Base-by-base conservation (phyloP, 2,888 invertebrate genomes). In the Dynastes hyllus region DNA sequence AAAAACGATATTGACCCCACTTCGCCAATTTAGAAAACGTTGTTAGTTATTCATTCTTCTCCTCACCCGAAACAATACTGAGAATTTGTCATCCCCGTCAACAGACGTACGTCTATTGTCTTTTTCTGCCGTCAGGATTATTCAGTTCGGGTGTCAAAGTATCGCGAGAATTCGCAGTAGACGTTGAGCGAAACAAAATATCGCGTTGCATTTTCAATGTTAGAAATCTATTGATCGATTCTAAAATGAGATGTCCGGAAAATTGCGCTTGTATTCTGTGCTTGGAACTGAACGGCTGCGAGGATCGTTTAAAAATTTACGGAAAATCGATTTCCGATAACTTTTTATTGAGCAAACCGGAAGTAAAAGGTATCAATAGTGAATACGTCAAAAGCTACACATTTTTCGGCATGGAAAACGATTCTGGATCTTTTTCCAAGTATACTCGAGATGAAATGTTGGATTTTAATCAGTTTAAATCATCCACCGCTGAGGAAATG, bases 191-290 rank as follows among this genome's bases (percentile, higher is more conserved):
- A 51, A 51, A 53, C 13, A 63, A 63, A 16, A 61, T 27, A n/a
- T 75, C 16, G 61, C 51, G 27, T 27, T 45, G 22, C 8, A 40
- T n/a, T 45, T 16, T 29, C 37, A 71, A n/a, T 22, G 29, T 63
- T 32, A 27, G 63, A 8, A 63, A 27, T 63, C 63, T 13, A 32
- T 3, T 32, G 63, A 32, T 32, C 29, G 32, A 13, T n/a, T 40
- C 22, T 73, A 84, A 83, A 79, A 93, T 93, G 93, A 92, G 92
- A 90, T 94, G 94, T 90, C 91, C 92, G 85, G 92, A 93, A 90
- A 92, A 94, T 85, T 95, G 95, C 89, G 91, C 91, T 84, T 95
- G 95, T 89, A 92, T 93, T 86, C 91, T 95, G 86, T 95, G 95
- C 88, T 92, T 94, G 82, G 94, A 95, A 88, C 89, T 95, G 84